Percentiles rank a stretch among this genome's conserved stretches.
Evolutionary conservation across 1,140 invertebrate genomes (phyloP).

Genomic region (Drosophila nannoptera): DNA sequence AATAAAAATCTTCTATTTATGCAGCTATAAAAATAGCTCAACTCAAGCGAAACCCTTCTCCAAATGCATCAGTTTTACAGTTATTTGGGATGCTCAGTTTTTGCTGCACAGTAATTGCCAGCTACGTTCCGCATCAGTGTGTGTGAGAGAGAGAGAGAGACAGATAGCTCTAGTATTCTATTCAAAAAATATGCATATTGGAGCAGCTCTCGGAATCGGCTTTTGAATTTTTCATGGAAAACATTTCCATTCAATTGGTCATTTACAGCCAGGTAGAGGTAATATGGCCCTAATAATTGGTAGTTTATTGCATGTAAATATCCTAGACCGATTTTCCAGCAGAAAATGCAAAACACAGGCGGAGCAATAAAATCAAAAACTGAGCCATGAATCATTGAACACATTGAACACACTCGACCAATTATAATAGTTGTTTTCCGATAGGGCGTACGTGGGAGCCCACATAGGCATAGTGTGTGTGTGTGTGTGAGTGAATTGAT

Average conservation of each 20-base stretch:
- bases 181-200: conserved; percentile 18
- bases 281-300: conserved; percentile 35
- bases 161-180: not conserved
- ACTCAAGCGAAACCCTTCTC: no score
- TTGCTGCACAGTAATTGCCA: not conserved
- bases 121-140: not conserved
- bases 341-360: conserved; percentile 24
- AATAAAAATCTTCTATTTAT: no score
- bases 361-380: conserved; percentile 61
- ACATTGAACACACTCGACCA: conserved; percentile 50
- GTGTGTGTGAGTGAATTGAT: conserved; percentile 53
- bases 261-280: conserved; percentile 4
- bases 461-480: conserved; percentile 17
- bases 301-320: conserved; percentile 26
- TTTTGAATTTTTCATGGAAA: conserved; percentile 25
- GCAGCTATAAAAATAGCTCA: no score
- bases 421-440: conserved; percentile 52
- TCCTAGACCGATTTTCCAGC: conserved; percentile 14
- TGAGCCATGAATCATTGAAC: conserved; percentile 67
- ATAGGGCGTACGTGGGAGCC: conserved; percentile 15
- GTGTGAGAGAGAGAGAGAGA: not conserved
- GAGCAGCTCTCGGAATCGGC: no score
- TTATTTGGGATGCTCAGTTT: not conserved
- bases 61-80: conserved; percentile 1
- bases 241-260: conserved; percentile 36